These are phyloP conservation scores for Lucilia cuprina DNA, from an alignment of 1,140 invertebrate species.

Conservation along the genomic window DNA sequence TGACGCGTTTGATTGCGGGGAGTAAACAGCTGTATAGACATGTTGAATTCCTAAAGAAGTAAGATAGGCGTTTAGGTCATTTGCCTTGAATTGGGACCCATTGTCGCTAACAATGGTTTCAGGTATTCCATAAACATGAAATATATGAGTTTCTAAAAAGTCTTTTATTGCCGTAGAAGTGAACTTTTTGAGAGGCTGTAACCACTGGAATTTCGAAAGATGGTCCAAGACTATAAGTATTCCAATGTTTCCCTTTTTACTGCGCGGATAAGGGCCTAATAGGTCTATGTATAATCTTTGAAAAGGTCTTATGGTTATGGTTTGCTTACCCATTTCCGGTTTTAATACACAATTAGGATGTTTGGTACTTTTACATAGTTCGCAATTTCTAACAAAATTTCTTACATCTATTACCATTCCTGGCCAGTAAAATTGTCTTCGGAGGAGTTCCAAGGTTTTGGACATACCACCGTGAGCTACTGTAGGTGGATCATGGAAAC, in stretches of 20 bases:
- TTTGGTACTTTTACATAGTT: background rate
- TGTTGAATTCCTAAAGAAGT: background rate
- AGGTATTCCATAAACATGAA: background rate
- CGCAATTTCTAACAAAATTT: background rate
- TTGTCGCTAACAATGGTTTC: conserved; percentile 25
- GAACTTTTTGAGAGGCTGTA: background rate
- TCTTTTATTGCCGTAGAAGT: background rate
- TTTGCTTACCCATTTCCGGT: background rate
- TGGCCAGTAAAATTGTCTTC: too few relatives aligned
- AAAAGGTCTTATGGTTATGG: conserved; percentile 22
- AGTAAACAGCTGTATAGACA: background rate
- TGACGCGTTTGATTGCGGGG: conserved; percentile 36
- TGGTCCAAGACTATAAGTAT: conserved; percentile 19
- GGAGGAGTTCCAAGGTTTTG: too few relatives aligned
- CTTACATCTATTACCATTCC: too few relatives aligned
- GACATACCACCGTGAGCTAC: too few relatives aligned
- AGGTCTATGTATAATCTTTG: conserved; percentile 31
- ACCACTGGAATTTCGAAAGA: background rate
- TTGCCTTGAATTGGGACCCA: background rate
- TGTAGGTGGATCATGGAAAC: too few relatives aligned
- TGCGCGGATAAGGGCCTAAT: conserved; percentile 18
- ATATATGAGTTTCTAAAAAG: conserved; percentile 4
- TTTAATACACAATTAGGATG: background rate
- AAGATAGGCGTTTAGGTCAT: background rate
- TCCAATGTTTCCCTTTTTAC: background rate